Evolutionary conservation across 64 coral and sea anemone genomes (phyloP).

Genomic region (Cladopsammia gracilis): DNA sequence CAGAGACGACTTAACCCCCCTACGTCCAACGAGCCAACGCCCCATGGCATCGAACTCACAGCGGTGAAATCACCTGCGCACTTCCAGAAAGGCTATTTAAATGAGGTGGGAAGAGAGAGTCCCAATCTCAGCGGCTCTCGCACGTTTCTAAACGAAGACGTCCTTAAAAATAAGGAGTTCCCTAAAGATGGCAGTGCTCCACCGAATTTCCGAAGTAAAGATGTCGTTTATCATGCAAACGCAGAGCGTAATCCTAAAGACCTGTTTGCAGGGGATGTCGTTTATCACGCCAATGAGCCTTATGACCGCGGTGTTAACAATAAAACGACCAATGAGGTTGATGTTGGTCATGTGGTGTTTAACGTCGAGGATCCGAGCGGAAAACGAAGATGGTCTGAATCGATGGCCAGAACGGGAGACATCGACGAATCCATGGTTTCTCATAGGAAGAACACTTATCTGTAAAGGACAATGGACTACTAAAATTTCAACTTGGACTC

Average conservation of each 20-base stretch:
- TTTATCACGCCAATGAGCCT: not conserved
- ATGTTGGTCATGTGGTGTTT: not conserved
- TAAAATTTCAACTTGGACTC: no score
- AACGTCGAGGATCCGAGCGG: not conserved
- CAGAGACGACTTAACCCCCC: not conserved
- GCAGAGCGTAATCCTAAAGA: no score
- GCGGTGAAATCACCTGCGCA: not conserved
- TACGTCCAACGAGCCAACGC: not conserved
- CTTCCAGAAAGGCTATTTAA: slow-evolving; percentile 13
- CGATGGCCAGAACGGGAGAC: not conserved
- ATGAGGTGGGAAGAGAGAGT: not conserved
- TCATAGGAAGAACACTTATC: slow-evolving; percentile 25
- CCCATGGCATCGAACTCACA: not conserved
- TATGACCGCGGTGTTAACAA: not conserved
- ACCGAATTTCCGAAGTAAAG: not conserved
- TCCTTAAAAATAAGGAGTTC: not conserved
- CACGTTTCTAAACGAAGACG: slow-evolving; percentile 13
- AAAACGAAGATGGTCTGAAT: slow-evolving; percentile 22
- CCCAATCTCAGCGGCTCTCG: slow-evolving; percentile 25
- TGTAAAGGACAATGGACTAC: not conserved
- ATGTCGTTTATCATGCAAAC: not conserved
- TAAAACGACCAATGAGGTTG: not conserved
- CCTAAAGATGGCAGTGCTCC: not conserved
- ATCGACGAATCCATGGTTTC: not conserved
- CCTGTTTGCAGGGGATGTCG: not conserved